phyloP scores from a whole-genome alignment of 2,888 invertebrate genomes.

The Polietes domitor region DNA sequence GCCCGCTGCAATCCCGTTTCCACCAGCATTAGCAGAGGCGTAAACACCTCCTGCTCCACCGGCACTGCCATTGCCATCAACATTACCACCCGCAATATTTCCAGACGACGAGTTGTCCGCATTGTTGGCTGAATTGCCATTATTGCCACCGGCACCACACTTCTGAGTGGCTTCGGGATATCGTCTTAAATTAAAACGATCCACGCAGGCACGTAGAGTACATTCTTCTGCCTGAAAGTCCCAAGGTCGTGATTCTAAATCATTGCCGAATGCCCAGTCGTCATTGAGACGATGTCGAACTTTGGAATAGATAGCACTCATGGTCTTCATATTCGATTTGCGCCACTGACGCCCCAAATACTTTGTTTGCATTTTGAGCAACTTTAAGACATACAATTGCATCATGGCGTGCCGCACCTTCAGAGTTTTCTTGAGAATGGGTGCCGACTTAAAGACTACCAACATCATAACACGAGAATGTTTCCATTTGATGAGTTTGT shows the following conservation, averaged over 20 bases:
- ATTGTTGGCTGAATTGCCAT: conserved; percentile 77
- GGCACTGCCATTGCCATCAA: conserved; percentile 72
- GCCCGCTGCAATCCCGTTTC: conserved; percentile 63
- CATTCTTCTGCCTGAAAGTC: conserved; percentile 99
- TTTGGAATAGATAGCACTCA: conserved; percentile 99
- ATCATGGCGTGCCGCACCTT: conserved; percentile 98
- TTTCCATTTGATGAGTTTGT: conserved; percentile 99
- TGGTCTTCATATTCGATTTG: conserved; percentile 99
- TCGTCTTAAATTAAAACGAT: conserved; percentile 96
- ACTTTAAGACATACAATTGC: conserved; percentile 98
- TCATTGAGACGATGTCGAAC: conserved; percentile 97
- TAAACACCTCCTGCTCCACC: conserved; percentile 67
- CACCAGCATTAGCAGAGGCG: conserved; percentile 66
- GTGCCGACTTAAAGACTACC: conserved; percentile 99
- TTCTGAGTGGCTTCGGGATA: conserved; percentile 85
- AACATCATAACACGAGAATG: conserved; percentile 99
- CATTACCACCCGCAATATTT: conserved; percentile 70
- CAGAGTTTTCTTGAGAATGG: conserved; percentile 96
- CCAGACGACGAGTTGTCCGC: conserved; percentile 75
- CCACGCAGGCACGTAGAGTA: conserved; percentile 94
- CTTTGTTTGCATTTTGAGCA: conserved; percentile 99
- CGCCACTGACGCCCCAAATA: conserved; percentile 99
- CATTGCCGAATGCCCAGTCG: conserved; percentile 99
- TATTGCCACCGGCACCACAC: conserved; percentile 76
- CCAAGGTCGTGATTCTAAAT: conserved; percentile 98